phyloP scores from a whole-genome alignment of 2,888 invertebrate species.

The Acrobasis repandana region DNA sequence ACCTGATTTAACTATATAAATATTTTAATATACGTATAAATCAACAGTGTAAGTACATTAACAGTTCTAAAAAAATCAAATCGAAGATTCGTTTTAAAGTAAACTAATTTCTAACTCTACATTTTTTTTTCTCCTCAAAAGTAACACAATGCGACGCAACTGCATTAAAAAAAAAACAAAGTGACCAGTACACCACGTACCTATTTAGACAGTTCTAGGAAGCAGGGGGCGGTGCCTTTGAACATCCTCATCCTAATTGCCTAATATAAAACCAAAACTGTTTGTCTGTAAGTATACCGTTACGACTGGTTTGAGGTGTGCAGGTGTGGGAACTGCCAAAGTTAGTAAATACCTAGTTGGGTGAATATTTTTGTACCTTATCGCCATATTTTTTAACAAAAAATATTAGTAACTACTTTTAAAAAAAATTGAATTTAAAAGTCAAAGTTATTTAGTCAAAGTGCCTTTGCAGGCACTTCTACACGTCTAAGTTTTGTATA shows the following conservation, averaged over 20 bases:
- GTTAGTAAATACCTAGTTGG: not conserved
- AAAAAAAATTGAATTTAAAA: no score
- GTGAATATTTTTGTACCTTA: not conserved
- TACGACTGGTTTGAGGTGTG: constrained; percentile 43
- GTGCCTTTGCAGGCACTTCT: no score
- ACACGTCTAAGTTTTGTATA: no score
- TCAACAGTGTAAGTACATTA: no score
- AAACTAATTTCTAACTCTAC: no score
- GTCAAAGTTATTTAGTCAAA: no score
- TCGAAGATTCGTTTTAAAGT: no score
- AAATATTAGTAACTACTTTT: no score
- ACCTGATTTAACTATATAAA: no score
- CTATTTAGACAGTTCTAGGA: constrained; percentile 21
- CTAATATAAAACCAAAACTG: constrained; percentile 56
- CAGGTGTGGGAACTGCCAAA: constrained; percentile 18
- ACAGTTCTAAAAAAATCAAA: no score
- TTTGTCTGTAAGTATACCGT: constrained; percentile 63
- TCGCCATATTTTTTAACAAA: no score
- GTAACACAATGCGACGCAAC: not conserved
- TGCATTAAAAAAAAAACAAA: constrained; percentile 1
- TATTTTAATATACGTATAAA: no score
- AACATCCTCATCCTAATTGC: constrained; percentile 64
- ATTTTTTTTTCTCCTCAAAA: not conserved
- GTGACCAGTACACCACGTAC: constrained; percentile 3
- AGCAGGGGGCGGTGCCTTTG: constrained; percentile 47